Conservation (phyloP, 2,888 invertebrate species). For the Callyntrura sp. region DNA sequence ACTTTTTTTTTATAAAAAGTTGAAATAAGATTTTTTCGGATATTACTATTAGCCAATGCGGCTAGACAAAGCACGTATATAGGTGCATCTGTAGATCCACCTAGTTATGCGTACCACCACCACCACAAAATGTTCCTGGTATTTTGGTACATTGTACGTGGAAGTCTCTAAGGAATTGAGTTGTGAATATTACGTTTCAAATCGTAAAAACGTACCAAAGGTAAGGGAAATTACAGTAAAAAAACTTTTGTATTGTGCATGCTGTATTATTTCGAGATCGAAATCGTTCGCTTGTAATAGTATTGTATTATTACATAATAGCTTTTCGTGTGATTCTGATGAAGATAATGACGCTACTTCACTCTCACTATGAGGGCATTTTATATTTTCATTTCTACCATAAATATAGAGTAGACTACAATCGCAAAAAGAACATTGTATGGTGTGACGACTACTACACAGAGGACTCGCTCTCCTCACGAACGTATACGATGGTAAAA, state of each 20-base stretch:
- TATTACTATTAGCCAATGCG: background rate
- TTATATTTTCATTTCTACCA: background rate
- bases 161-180: constrained; percentile 24
- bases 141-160: background rate
- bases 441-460: constrained; percentile 20
- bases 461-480: constrained; percentile 34
- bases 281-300: constrained; percentile 45
- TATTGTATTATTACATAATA: constrained; percentile 56
- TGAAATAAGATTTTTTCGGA: constrained; percentile 10
- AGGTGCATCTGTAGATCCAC: background rate
- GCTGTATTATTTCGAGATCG: constrained; percentile 43
- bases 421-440: constrained; percentile 21
- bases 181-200: background rate
- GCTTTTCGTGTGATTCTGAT: constrained; percentile 67
- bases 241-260: background rate
- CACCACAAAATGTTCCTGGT: background rate
- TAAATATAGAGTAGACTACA: constrained; percentile 22
- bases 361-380: background rate
- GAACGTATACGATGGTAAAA: constrained; percentile 26
- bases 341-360: constrained; percentile 60
- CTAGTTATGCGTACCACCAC: background rate
- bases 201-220: constrained; percentile 3
- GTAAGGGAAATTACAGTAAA: background rate
- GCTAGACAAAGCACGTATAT: background rate
- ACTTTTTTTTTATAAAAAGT: constrained; percentile 8